These are phyloP conservation scores for Spisula subtruncata DNA, from an alignment of 2,888 invertebrate species.

Conservation along the genomic window DNA sequence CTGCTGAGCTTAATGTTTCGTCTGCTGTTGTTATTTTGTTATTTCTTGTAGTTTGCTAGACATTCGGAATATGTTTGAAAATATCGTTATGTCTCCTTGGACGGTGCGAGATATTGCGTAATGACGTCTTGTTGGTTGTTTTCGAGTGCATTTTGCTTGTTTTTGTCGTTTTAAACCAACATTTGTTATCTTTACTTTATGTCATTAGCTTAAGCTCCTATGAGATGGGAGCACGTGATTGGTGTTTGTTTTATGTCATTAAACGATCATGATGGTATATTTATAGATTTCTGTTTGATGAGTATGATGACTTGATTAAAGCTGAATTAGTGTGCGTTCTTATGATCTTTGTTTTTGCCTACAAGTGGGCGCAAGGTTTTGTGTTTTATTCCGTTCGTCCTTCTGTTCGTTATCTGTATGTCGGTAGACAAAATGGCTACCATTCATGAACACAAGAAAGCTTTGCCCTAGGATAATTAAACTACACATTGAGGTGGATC, in stretches of 20 bases:
- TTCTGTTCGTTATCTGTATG: too few species aligned
- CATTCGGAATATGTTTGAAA: neutral
- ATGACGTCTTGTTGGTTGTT: constrained; percentile 13
- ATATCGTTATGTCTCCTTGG: neutral
- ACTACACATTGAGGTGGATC: too few species aligned
- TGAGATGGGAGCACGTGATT: neutral
- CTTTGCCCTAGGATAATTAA: too few species aligned
- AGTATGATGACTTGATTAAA: too few species aligned
- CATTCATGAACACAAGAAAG: too few species aligned
- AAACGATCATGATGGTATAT: neutral
- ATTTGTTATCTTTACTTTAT: neutral
- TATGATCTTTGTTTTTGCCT: too few species aligned
- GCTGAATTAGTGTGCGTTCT: too few species aligned
- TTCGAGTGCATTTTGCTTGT: neutral
- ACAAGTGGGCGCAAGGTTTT: too few species aligned
- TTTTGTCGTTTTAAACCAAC: neutral
- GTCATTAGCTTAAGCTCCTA: neutral
- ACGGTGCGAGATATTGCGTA: constrained; percentile 1
- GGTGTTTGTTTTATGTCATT: neutral
- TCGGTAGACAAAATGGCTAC: too few species aligned
- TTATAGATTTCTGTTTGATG: too few species aligned
- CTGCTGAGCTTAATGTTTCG: neutral
- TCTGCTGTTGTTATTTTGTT: neutral
- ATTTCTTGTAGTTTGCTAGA: neutral
- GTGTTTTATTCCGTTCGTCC: too few species aligned